Base-by-base conservation (phyloP, 2,888 invertebrate genomes). In the Callimorpha dominula region DNA sequence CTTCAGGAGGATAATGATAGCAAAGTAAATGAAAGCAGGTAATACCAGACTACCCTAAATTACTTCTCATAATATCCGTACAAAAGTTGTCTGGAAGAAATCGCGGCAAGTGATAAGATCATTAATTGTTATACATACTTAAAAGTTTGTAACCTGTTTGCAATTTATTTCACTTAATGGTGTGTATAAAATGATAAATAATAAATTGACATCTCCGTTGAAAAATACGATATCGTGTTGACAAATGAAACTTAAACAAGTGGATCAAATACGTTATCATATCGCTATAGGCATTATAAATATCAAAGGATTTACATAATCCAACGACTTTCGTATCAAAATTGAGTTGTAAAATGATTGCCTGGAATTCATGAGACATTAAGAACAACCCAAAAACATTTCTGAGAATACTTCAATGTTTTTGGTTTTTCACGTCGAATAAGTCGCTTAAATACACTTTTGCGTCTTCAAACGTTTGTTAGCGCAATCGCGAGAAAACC, bases 401-500 rank as follows among this genome's bases (percentile, higher is more conserved):
- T 57, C 68, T 52, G 9, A 46, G 68, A 68, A 68, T 54, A 54
- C 68, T 65, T 20, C 60, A 72, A 20, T 63, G 43, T 57, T 68
- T 60, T 67, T 49, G 68, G 70, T 71, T 78, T 78, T 62, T 67
- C 57, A 68, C 78, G 75, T 68, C 60, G 73, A 79, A 75, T 70
- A 73, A 75, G 73, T 70, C 73, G 64, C 74, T 65, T 57, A 73
- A 79, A 78, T 75, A 70, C 74, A 72, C 65, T 70, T 74, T 78
- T 78, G 72, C 71, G 70, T 77, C 77, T 73, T 65, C 54, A 66
- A 57, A 75, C 72, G 73, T 77, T 82, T 67, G 67, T 67, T 62
- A 70, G 69, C 68, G 72, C 65, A 73, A 80, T 83, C 72, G 71
- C 85, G 83, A 82, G 85, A 88, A 88, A 82, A 77, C 81, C 81